Conservation (phyloP, 1,140 invertebrate species). For the Drosophila repletoides region DNA sequence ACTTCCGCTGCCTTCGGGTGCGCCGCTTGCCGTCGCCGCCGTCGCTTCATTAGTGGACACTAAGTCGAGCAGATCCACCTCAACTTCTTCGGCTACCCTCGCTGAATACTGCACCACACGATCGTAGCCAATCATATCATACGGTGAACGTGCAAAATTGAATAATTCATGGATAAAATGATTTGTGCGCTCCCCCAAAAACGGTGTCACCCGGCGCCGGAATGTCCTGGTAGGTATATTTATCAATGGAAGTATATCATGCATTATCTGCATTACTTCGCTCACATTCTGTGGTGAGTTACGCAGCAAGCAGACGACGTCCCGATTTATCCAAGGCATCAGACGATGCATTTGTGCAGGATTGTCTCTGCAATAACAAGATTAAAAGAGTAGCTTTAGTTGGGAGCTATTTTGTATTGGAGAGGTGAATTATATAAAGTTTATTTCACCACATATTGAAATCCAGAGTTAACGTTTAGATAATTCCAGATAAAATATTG, state of each 20-base stretch:
- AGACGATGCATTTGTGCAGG: slow-evolving; percentile 90
- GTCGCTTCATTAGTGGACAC: slow-evolving; percentile 49
- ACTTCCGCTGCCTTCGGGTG: not conserved
- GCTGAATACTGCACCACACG: slow-evolving; percentile 84
- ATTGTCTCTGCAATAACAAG: slow-evolving; percentile 87
- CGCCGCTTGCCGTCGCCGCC: not conserved
- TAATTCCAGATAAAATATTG: no score
- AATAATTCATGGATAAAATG: slow-evolving; percentile 96
- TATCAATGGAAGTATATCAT: slow-evolving; percentile 86
- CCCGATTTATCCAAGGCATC: slow-evolving; percentile 93
- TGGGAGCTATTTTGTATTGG: no score
- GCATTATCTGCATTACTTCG: slow-evolving; percentile 87
- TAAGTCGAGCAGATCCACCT: slow-evolving; percentile 62
- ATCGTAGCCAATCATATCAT: slow-evolving; percentile 91
- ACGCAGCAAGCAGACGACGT: slow-evolving; percentile 87
- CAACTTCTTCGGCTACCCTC: slow-evolving; percentile 63
- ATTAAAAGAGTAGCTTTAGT: no score
- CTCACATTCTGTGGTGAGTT: slow-evolving; percentile 86
- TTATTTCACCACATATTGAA: no score
- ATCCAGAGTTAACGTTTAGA: no score
- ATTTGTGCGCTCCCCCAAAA: slow-evolving; percentile 85
- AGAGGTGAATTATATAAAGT: no score
- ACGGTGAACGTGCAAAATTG: slow-evolving; percentile 92
- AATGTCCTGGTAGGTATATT: slow-evolving; percentile 90
- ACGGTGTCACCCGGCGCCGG: slow-evolving; percentile 84